Evolutionary conservation across 2,113 vertebrate genomes (phyloP).

Genomic region (Xiphophorus couchianus): DNA sequence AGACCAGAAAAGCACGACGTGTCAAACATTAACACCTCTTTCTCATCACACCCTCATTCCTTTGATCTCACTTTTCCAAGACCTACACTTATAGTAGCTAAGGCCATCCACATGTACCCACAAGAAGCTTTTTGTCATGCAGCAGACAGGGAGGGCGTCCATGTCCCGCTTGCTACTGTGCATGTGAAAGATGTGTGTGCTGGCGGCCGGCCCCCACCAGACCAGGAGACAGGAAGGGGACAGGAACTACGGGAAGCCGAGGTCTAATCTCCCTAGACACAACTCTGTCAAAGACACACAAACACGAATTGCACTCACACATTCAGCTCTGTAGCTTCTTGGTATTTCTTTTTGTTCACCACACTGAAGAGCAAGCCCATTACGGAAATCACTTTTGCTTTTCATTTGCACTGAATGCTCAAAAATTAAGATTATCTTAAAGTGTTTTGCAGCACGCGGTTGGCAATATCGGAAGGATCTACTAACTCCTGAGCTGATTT

Average conservation of each 20-base stretch:
- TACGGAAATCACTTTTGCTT: conserved; percentile 18
- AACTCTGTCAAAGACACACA: conserved; percentile 69
- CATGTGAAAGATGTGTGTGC: conserved; percentile 48
- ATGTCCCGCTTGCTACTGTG: conserved; percentile 18
- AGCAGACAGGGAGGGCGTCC: conserved; percentile 23
- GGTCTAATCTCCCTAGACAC: conserved; percentile 71
- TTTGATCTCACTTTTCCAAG: conserved; percentile 33
- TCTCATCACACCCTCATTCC: conserved; percentile 24
- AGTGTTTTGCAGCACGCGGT: background rate
- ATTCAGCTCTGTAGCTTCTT: conserved; percentile 2
- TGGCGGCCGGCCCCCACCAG: conserved; percentile 28
- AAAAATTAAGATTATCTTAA: conserved; percentile 4
- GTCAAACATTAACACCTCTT: conserved; percentile 58
- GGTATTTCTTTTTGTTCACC: conserved; percentile 23
- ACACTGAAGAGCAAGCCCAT: conserved; percentile 7
- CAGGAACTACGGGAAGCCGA: conserved; percentile 64
- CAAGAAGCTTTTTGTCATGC: conserved; percentile 52
- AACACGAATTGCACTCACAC: conserved; percentile 27
- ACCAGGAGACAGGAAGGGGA: conserved; percentile 69
- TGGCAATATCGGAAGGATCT: conserved; percentile 16
- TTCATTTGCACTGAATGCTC: conserved; percentile 15
- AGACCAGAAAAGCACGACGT: conserved; percentile 34
- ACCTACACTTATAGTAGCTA: conserved; percentile 31
- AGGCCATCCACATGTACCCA: conserved; percentile 36
- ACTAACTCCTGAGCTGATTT: conserved; percentile 10